Evolutionary conservation across 2,888 invertebrate species (phyloP).

Genomic region (Pyrocoelia pectoralis): DNA sequence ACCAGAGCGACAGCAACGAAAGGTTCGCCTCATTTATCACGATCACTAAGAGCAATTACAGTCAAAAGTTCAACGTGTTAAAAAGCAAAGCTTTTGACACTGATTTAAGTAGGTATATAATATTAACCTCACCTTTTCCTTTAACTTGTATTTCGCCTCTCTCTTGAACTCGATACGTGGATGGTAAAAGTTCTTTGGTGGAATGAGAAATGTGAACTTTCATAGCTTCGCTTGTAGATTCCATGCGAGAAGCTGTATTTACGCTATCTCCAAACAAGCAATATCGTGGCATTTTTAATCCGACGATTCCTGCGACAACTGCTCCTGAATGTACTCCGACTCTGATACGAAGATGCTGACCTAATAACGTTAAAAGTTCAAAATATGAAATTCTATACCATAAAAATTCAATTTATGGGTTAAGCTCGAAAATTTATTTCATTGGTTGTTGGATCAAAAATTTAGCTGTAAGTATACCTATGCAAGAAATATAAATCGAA

Average conservation of each 20-base stretch:
- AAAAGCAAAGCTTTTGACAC: too few species aligned
- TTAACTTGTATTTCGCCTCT: constrained; percentile 89
- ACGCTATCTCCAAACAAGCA: constrained; percentile 92
- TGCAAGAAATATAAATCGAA: too few species aligned
- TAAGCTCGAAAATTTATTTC: neutral
- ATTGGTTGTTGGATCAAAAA: neutral
- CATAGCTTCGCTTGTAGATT: constrained; percentile 91
- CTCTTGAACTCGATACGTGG: constrained; percentile 77
- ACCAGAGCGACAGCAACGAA: too few species aligned
- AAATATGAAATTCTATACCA: neutral
- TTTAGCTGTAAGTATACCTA: too few species aligned
- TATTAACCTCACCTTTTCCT: constrained; percentile 82
- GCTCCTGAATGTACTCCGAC: constrained; percentile 92
- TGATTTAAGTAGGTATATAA: too few species aligned
- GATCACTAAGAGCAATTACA: too few species aligned
- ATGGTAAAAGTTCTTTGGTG: constrained; percentile 78
- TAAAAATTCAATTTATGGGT: neutral
- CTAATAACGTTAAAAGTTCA: constrained; percentile 53
- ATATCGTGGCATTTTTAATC: constrained; percentile 90
- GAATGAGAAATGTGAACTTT: constrained; percentile 94
- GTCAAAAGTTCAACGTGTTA: too few species aligned
- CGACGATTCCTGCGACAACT: constrained; percentile 93
- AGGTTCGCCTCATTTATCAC: too few species aligned
- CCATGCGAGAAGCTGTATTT: constrained; percentile 92
- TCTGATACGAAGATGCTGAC: constrained; percentile 81